Conservation (phyloP, 2,888 invertebrate genomes). For the Drosophila merina region DNA sequence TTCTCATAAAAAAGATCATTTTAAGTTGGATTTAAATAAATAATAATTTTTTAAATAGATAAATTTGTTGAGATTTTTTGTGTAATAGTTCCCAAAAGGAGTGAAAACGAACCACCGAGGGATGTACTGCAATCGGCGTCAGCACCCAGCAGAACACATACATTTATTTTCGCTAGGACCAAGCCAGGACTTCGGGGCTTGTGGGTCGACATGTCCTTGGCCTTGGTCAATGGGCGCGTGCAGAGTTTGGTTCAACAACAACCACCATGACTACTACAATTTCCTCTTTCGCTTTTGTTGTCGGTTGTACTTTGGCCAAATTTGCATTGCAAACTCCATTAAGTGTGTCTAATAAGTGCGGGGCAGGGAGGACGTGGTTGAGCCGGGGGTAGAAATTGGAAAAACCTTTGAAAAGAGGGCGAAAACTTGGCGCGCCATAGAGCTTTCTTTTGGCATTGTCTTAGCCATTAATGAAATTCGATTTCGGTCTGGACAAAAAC, state of each 20-base stretch:
- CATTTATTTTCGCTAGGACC: slow-evolving; percentile 49
- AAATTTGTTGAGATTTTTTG: not conserved
- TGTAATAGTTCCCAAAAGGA: not conserved
- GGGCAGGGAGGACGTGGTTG: not conserved
- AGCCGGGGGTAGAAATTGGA: not conserved
- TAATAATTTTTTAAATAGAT: too few relatives aligned
- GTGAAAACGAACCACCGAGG: slow-evolving; percentile 6
- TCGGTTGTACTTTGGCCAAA: slow-evolving; percentile 51
- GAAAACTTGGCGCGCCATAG: slow-evolving; percentile 7
- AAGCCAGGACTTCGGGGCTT: slow-evolving; percentile 37
- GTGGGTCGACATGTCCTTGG: slow-evolving; percentile 65
- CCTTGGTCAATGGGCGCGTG: slow-evolving; percentile 57
- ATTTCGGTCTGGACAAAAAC: slow-evolving; percentile 34
- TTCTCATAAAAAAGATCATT: too few relatives aligned
- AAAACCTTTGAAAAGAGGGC: slow-evolving; percentile 9
- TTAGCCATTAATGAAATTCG: slow-evolving; percentile 43
- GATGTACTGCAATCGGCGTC: slow-evolving; percentile 42
- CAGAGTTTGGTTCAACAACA: slow-evolving; percentile 28
- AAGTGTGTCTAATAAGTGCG: slow-evolving; percentile 36
- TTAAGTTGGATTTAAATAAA: too few relatives aligned
- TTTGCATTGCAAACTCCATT: slow-evolving; percentile 68
- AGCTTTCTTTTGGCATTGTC: slow-evolving; percentile 27
- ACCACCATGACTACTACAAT: slow-evolving; percentile 50
- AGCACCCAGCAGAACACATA: slow-evolving; percentile 32
- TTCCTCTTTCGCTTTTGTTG: slow-evolving; percentile 48